Conservation (phyloP, 1,140 invertebrate genomes). For the Lamellibrachia luymesi region DNA sequence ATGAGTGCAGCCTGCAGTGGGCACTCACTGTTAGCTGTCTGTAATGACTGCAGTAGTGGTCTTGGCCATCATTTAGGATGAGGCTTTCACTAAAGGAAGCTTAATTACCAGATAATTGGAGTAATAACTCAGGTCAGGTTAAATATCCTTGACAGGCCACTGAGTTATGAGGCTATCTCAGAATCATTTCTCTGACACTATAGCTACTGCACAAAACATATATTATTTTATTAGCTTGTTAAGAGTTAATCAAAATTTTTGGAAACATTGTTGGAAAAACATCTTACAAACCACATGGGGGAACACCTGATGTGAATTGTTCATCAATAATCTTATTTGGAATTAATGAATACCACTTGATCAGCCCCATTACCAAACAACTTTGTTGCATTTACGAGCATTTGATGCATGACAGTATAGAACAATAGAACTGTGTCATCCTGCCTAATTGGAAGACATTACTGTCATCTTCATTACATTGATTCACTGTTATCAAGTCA, state of each 20-base stretch:
- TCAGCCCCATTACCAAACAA: neutral
- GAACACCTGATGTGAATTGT: neutral
- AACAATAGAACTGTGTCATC: too few relatives aligned
- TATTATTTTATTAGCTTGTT: neutral
- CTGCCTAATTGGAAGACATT: too few relatives aligned
- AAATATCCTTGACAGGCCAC: neutral
- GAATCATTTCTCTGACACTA: neutral
- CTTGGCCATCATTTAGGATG: neutral
- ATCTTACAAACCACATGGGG: too few relatives aligned
- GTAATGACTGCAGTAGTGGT: neutral
- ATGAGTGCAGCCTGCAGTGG: neutral
- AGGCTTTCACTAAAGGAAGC: neutral
- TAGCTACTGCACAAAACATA: neutral
- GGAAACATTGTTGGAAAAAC: neutral
- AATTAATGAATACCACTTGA: neutral
- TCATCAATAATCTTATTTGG: neutral
- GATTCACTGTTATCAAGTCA: too few relatives aligned
- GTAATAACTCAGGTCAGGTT: neutral
- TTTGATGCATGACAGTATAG: too few relatives aligned
- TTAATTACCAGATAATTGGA: slow-evolving; percentile 5
- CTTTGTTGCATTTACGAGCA: neutral
- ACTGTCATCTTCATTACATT: too few relatives aligned
- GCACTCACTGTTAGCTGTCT: neutral
- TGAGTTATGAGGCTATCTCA: neutral
- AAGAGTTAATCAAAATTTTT: neutral